These are phyloP conservation scores for Octomys mimax DNA, from an alignment of 2,797 vertebrate genomes.

Conservation along the genomic window DNA sequence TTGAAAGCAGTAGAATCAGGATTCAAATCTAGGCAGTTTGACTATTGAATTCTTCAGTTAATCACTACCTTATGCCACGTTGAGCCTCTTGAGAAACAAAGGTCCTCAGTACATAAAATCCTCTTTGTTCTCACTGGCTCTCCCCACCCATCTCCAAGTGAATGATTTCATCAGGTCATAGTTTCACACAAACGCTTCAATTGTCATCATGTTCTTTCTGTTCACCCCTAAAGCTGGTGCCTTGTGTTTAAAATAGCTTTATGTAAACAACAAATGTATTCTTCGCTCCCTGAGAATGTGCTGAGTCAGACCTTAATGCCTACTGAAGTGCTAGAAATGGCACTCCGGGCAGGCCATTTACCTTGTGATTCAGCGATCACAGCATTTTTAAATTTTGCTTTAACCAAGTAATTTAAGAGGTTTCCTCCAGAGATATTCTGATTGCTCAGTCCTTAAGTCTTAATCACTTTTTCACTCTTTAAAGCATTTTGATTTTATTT, in stretches of 20 bases:
- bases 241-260: conserved; percentile 45
- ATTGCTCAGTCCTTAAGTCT: not conserved
- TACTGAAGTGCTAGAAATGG: not conserved
- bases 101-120: conserved; percentile 53
- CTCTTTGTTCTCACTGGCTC: conserved; percentile 29
- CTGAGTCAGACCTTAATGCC: not conserved
- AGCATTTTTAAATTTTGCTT: conserved; percentile 17
- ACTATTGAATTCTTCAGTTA: not conserved
- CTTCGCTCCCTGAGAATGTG: not conserved
- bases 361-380: not conserved
- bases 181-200: not conserved
- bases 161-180: not conserved
- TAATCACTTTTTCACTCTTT: not conserved
- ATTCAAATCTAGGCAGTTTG: not conserved
- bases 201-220: not conserved
- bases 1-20: not conserved
- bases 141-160: not conserved
- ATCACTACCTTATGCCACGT: not conserved
- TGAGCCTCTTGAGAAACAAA: conserved; percentile 44
- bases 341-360: not conserved
- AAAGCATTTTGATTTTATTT: conserved; percentile 19
- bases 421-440: not conserved
- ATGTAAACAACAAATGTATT: not conserved
- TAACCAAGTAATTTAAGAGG: not conserved
- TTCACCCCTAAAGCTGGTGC: not conserved